Evolutionary conservation across 2,888 invertebrate species (phyloP).

Genomic region (Cantharis rustica): DNA sequence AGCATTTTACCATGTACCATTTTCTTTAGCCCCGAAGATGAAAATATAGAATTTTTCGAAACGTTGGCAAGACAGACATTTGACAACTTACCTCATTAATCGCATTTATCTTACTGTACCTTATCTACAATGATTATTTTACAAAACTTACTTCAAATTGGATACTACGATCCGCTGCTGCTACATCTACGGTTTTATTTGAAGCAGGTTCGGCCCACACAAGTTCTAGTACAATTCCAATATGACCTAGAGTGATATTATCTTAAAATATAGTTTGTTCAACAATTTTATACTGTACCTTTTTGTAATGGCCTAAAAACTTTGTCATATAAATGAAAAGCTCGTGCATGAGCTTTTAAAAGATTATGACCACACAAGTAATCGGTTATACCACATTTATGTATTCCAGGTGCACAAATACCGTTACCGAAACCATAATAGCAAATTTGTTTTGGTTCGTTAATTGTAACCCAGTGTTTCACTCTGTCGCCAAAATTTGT

Average conservation of each 20-base stretch:
- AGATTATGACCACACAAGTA: constrained; percentile 63
- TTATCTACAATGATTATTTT: too few relatives aligned
- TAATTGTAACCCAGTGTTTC: too few relatives aligned
- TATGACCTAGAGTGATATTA: background rate
- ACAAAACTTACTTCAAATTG: constrained; percentile 7
- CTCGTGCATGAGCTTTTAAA: constrained; percentile 55
- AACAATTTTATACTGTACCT: background rate
- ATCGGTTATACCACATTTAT: constrained; percentile 58
- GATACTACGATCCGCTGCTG: constrained; percentile 52
- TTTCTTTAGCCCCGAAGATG: too few relatives aligned
- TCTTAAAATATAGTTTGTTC: background rate
- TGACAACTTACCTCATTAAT: too few relatives aligned
- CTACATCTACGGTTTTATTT: constrained; percentile 59
- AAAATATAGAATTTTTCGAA: too few relatives aligned
- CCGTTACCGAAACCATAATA: too few relatives aligned
- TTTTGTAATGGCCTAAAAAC: constrained; percentile 31
- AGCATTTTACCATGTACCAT: too few relatives aligned
- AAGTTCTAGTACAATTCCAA: constrained; percentile 61
- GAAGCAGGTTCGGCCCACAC: constrained; percentile 66
- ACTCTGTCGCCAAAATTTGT: too few relatives aligned
- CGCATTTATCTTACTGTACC: too few relatives aligned
- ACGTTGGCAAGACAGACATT: too few relatives aligned
- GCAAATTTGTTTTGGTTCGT: too few relatives aligned
- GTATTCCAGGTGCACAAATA: constrained; percentile 53
- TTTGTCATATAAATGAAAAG: constrained; percentile 50